Evolutionary conservation across 2,113 vertebrate species (phyloP), one percentile per base, ranked within the genome.

Genomic region (Ctenodactylus gundi): DNA sequence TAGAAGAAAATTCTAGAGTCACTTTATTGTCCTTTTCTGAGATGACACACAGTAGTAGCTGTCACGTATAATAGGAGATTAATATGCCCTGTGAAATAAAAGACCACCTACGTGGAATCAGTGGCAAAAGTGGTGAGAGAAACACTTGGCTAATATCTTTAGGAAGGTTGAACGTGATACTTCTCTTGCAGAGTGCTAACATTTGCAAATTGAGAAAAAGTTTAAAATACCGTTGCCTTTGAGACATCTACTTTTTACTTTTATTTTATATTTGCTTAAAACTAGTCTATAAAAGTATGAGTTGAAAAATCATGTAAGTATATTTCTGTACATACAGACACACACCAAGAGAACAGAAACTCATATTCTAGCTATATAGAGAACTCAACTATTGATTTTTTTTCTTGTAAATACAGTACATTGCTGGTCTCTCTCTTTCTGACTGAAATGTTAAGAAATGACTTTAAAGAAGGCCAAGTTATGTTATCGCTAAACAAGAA

Each of bases 11-110:
- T 73, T 96, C 77, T 68, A 82, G 64, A 98, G 91, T 97, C 18
- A 76, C 93, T 97, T 97, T 95, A 97, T 98, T 92, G 96, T 98
- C 70, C 95, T 96, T 60, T 93, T 85, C 90, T 94, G 90, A 98
- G 97, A 98, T 97, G 95, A 97, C 90, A 93, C 62, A 96, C 62
- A 93, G 97, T 93, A 97, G 95, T 93, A 81, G 91, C 91, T 98
- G 96, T 96, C 85, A 80, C 25, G 92, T 94, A 80, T 91, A 94
- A 96, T 6, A 76, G 91, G 89, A 97, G 89, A 97, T 98, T 97
- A 96, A 97, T 98, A 98, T 97, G 31, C 84, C 58, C 72, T 84
- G 20, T 73, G 92, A 94, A 97, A 88, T 20, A 94, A 94, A 98
- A 82, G 97, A 94, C 95, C 88, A 96, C 96, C 96, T 51, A 90